Evolutionary conservation across 2,113 vertebrate species (phyloP), one percentile per base, ranked within the genome.

Genomic region (Gymnorhina tibicen): DNA sequence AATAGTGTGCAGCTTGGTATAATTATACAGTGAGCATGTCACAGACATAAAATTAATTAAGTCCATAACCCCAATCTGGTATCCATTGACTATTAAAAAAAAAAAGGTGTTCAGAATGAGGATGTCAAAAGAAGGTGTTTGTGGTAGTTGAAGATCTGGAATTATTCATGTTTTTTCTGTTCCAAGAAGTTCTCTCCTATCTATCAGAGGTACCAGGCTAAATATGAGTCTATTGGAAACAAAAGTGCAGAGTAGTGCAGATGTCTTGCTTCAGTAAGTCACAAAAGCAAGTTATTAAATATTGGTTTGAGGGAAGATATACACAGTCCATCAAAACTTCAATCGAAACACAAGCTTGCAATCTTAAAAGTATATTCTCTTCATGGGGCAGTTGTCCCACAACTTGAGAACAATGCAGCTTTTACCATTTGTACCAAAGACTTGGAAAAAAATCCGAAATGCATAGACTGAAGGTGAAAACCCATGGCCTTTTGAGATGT

Each of bases 31-130:
- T 35, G n/a, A 81, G 53, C 32, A n/a, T 87, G 91, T 90, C 77
- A 73, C 83, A 96, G 85, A 79, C 39, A 85, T 78, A 93, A 93
- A 93, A 92, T 85, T 92, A 87, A 63, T 70, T 66, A 92, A 81
- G 77, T 88, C 67, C 69, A 78, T 74, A 94, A 79, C 59, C 64
- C n/a, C 75, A 83, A 87, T 52, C 90, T 89, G 67, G 95, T 77
- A 93, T 75, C 70, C 33, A 32, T 32, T 58, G 77, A 70, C 37
- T 41, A 59, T 50, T 69, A 63, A 26, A 35, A 59, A 56, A 41
- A 56, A 56, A 28, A 56, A 32, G 22, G 12, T 88, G 49, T 53
- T 74, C 84, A 69, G 75, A 75, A 76, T 88, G 42, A 93, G 78
- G 70, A 85, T 85, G 41, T 44, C 7, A 13, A 90, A 73, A 37